Base-by-base conservation (phyloP, 2,113 vertebrate species). In the Nematolebias whitei region DNA sequence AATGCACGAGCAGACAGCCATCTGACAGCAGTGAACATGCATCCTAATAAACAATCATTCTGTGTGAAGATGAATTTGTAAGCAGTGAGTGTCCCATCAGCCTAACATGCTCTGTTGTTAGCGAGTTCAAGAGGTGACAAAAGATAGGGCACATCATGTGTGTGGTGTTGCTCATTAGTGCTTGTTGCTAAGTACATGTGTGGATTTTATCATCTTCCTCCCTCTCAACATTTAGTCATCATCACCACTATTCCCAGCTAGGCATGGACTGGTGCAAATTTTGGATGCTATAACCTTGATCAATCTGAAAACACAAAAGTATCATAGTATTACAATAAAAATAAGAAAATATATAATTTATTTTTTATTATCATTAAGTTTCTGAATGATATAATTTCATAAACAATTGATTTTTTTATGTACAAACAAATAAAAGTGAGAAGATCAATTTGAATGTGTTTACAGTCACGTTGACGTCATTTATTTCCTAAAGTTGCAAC, bases 1-100 rank as follows among this genome's bases (percentile, higher is more conserved):
- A 68, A 82, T 64, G 68, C 72, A 49, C 65, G 49, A 29, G 57
- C 73, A 80, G 70, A 70, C 68, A 44, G 55, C 40, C 58, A 53
- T 76, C 57, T 65, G 74, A 84, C 58, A 41, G 71, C 60, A 70
- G 74, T 73, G 76, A 76, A 85, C 67, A 20, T 39, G 83, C 78
- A 85, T 83, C 61, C 71, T 82, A 79, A 87, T 71, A 20, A 61
- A 78, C 59, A 84, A 80, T 83, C 62, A 71, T 47, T 57, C 57
- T 47, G 63, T 51, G 63, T 68, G 69, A 63, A 77, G 69, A 84
- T 76, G 67, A 57, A 63, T 81, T 71, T 79, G 45, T 70, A 57
- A 78, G 63, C 66, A 76, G 74, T 69, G 68, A 65, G 53, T 12
- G 61, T 51, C 55, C 76, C 23, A 67, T 72, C 71, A 69, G 32